Percentiles rank a stretch among this genome's conserved stretches.
Evolutionary conservation across 2,888 invertebrate genomes (phyloP).

Genomic region (Drosophila phalerata): DNA sequence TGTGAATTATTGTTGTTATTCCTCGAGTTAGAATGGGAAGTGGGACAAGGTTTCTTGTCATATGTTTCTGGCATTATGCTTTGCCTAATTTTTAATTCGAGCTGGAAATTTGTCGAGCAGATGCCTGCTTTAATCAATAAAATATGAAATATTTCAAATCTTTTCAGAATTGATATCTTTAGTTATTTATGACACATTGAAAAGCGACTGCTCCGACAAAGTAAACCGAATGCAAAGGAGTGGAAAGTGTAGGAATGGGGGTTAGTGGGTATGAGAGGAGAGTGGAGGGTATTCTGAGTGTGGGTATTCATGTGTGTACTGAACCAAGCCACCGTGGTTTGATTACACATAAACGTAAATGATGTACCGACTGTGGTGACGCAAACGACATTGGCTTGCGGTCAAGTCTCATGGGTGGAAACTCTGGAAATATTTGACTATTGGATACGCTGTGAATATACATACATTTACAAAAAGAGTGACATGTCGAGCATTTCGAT

Average conservation of each 20-base stretch:
- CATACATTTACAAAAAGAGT: no score
- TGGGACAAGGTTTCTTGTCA: conserved; percentile 18
- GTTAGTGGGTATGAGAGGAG: neutral
- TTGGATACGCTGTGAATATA: neutral
- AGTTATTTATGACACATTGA: conserved; percentile 45
- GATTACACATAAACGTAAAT: conserved; percentile 76
- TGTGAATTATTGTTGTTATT: conserved; percentile 6
- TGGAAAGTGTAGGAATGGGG: neutral
- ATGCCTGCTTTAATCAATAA: conserved; percentile 7
- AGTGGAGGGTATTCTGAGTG: neutral
- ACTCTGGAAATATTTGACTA: conserved; percentile 1
- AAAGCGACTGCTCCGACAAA: conserved; percentile 40
- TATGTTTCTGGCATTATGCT: conserved; percentile 55
- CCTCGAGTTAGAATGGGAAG: conserved; percentile 15
- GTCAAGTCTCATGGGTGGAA: conserved; percentile 22
- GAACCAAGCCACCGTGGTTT: conserved; percentile 70
- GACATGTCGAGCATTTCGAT: no score
- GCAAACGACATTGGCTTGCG: conserved; percentile 41
- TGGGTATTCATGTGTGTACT: conserved; percentile 54
- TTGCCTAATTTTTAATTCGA: conserved; percentile 1
- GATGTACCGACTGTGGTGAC: conserved; percentile 65
- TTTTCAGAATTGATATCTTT: conserved; percentile 38
- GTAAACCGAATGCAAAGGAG: neutral
- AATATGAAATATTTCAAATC: conserved; percentile 3
- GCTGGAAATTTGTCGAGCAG: conserved; percentile 47